Evolutionary conservation across 2,113 vertebrate species (phyloP).

Genomic region (Stictonetta naevosa): DNA sequence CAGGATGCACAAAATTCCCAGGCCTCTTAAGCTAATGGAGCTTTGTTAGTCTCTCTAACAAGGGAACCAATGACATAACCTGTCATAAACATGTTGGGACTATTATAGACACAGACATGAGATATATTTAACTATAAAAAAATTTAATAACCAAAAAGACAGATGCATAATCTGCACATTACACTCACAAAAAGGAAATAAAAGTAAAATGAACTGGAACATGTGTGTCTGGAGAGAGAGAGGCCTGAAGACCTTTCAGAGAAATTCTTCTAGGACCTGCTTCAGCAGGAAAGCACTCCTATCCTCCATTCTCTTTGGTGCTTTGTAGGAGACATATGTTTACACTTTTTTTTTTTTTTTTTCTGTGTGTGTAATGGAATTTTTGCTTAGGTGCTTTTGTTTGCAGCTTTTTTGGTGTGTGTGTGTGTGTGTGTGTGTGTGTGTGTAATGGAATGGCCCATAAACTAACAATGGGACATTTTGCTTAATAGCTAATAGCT

Average conservation of each 20-base stretch:
- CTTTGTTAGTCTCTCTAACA: constrained; percentile 50
- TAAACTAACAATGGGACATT: not conserved
- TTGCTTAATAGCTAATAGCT: not conserved
- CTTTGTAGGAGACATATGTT: not conserved
- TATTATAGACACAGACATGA: constrained; percentile 22
- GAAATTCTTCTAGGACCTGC: not conserved
- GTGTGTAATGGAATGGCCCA: not conserved
- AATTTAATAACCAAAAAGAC: constrained; percentile 59
- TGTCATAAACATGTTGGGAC: constrained; percentile 58
- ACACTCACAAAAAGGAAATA: constrained; percentile 62
- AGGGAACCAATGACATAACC: constrained; percentile 65
- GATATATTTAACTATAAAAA: constrained; percentile 52
- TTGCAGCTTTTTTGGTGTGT: too few relatives aligned
- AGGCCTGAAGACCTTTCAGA: not conserved
- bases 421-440: too few relatives aligned
- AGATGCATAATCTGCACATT: constrained; percentile 36
- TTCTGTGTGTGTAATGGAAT: not conserved
- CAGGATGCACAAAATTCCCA: constrained; percentile 70
- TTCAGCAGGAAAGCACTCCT: not conserved
- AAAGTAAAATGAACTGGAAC: constrained; percentile 42
- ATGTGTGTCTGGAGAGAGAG: constrained; percentile 11
- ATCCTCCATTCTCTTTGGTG: not conserved
- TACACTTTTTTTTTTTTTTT: not conserved
- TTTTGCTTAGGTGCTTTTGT: too few relatives aligned
- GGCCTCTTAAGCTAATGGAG: constrained; percentile 53